Evolutionary conservation across 2,113 vertebrate genomes (phyloP).

Genomic region (Dendropsophus ebraccatus): DNA sequence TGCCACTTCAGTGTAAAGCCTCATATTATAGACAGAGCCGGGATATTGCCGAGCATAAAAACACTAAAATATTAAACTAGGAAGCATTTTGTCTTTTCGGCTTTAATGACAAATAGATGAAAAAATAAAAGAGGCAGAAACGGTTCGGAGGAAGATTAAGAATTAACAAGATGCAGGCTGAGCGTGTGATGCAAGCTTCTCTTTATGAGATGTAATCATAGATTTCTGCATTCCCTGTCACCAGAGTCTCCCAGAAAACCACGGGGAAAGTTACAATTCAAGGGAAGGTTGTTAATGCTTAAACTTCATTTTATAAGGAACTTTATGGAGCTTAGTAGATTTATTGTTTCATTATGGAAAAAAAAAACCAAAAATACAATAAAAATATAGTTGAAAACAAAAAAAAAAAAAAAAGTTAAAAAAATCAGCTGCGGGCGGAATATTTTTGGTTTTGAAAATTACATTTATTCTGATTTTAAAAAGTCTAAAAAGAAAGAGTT

Average conservation of each 20-base stretch:
- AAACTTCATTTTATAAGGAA: not conserved
- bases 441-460: no score
- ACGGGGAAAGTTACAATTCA: not conserved
- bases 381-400: no score
- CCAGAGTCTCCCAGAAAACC: not conserved
- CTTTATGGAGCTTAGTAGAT: not conserved
- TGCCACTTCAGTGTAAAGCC: constrained; percentile 43
- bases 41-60: constrained; percentile 49
- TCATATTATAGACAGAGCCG: constrained; percentile 29
- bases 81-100: constrained; percentile 25
- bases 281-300: not conserved
- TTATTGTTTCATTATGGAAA: no score
- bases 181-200: not conserved
- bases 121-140: constrained; percentile 25
- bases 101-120: constrained; percentile 48
- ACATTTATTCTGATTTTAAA: no score
- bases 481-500: no score
- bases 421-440: no score
- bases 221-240: not conserved
- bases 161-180: constrained; percentile 31
- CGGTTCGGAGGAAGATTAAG: constrained; percentile 29
- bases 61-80: constrained; percentile 50
- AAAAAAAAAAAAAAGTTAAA: no score
- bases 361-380: no score
- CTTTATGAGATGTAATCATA: constrained; percentile 34